Conservation (phyloP, 2,888 invertebrate genomes). For the Drosophila paramelanica region DNA sequence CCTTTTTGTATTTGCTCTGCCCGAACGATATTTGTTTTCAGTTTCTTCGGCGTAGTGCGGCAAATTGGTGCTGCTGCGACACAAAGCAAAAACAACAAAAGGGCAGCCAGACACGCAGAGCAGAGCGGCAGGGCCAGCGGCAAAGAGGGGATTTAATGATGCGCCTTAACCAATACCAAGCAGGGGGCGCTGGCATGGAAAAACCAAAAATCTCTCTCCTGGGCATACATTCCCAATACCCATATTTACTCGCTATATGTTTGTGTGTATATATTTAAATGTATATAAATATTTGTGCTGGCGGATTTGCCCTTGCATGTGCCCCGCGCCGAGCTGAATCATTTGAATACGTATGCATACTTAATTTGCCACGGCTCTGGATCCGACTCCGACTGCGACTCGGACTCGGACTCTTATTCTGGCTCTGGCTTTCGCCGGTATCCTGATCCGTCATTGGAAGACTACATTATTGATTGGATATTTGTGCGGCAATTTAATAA, state of each 20-base stretch:
- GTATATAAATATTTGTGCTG: conserved; percentile 36
- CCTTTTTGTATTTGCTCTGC: conserved; percentile 27
- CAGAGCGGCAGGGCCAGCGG: not conserved
- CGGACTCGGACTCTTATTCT: not conserved
- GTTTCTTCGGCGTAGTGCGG: conserved; percentile 18
- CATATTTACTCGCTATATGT: conserved; percentile 31
- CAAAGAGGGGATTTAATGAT: conserved; percentile 63
- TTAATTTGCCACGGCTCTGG: conserved; percentile 72
- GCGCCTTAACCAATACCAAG: conserved; percentile 55
- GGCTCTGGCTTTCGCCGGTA: conserved; percentile 5
- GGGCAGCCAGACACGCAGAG: conserved; percentile 46
- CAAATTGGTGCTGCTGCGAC: conserved; percentile 22
- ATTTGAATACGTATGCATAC: conserved; percentile 81
- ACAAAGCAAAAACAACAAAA: conserved; percentile 26
- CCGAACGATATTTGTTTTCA: conserved; percentile 34
- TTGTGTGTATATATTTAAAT: conserved; percentile 31
- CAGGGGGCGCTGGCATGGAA: conserved; percentile 57
- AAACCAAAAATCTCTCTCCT: conserved; percentile 75
- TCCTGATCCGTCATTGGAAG: conserved; percentile 61
- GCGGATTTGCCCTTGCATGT: conserved; percentile 32
- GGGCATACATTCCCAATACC: conserved; percentile 44
- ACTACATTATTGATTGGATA: conserved; percentile 81
- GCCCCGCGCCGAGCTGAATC: conserved; percentile 42
- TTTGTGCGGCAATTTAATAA: conserved; percentile 79
- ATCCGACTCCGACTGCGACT: conserved; percentile 20